Evolutionary conservation across 2,888 invertebrate genomes (phyloP).

Genomic region (Phalera bucephala): DNA sequence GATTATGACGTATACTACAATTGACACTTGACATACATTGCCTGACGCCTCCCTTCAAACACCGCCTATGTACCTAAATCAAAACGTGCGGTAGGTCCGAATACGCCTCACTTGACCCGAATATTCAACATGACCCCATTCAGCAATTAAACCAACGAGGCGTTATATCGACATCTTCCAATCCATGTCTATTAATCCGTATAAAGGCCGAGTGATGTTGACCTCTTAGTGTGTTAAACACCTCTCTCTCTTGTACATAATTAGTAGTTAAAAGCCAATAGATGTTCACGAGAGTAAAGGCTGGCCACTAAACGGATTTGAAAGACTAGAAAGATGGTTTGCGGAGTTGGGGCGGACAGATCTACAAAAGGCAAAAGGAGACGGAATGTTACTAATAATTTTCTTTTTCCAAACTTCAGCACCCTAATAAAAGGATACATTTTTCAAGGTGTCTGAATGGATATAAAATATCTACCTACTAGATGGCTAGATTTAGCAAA

Average conservation of each 20-base stretch:
- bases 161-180: constrained; percentile 13
- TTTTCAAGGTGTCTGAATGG: too few relatives aligned
- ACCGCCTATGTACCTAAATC: too few relatives aligned
- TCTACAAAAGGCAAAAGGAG: not conserved
- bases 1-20: too few relatives aligned
- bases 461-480: too few relatives aligned
- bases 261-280: constrained; percentile 14
- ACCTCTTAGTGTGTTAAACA: constrained; percentile 5
- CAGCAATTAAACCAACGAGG: constrained; percentile 6
- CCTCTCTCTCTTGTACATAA: constrained; percentile 3
- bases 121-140: constrained; percentile 14
- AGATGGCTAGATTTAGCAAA: too few relatives aligned
- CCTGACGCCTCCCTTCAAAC: too few relatives aligned
- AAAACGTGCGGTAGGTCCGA: too few relatives aligned
- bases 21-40: too few relatives aligned
- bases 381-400: not conserved
- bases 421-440: not conserved
- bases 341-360: constrained; percentile 2
- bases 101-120: constrained; percentile 6
- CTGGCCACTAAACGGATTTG: constrained; percentile 12
- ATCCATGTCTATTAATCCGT: constrained; percentile 15
- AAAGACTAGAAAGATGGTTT: not conserved
- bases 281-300: constrained; percentile 2
- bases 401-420: not conserved
- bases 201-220: constrained; percentile 8